A percentile compares a stretch with the other conserved stretches of the same genome.
These are phyloP conservation scores for Sthenelais limicola DNA, from an alignment of 2,888 invertebrate species.

Conservation along the genomic window DNA sequence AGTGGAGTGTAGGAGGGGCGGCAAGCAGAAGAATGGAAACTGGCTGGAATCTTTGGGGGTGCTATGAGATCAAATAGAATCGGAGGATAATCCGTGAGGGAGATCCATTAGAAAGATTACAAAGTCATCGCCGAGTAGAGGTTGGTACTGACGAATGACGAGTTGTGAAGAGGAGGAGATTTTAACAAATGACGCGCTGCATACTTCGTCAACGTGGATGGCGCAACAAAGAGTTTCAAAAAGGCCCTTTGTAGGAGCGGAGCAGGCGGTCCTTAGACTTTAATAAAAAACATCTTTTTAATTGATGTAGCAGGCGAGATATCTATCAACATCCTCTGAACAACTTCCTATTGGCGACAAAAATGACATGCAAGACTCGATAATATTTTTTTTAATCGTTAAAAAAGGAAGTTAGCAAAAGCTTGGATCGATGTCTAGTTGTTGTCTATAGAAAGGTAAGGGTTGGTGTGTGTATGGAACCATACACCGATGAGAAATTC, in stretches of 20 bases:
- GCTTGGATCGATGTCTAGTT: too few relatives aligned
- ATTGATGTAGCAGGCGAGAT: slow-evolving; percentile 36
- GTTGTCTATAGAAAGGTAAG: too few relatives aligned
- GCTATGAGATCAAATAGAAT: slow-evolving; percentile 35
- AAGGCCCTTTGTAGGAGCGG: slow-evolving; percentile 30
- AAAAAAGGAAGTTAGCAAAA: too few relatives aligned
- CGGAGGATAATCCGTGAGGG: slow-evolving; percentile 18
- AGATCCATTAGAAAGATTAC: slow-evolving; percentile 38
- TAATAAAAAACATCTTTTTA: slow-evolving; percentile 30
- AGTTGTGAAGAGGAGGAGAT: slow-evolving; percentile 23
- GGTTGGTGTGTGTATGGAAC: too few relatives aligned
- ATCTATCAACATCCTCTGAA: slow-evolving; percentile 36
- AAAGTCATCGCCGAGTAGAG: slow-evolving; percentile 23
- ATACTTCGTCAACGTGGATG: slow-evolving; percentile 18
- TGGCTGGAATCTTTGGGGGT: too few relatives aligned
- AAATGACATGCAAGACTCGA: slow-evolving; percentile 34
- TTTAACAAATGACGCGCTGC: slow-evolving; percentile 30
- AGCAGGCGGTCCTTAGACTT: slow-evolving; percentile 23
- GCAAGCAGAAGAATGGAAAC: too few relatives aligned
- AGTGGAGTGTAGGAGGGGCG: too few relatives aligned
- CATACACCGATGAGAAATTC: too few relatives aligned
- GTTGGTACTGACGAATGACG: slow-evolving; percentile 26
- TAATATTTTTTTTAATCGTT: too few relatives aligned
- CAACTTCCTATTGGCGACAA: slow-evolving; percentile 33
- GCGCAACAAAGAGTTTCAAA: slow-evolving; percentile 30